phyloP scores from a whole-genome alignment of 2,888 invertebrate species.

The Lycocerus yunnanus region DNA sequence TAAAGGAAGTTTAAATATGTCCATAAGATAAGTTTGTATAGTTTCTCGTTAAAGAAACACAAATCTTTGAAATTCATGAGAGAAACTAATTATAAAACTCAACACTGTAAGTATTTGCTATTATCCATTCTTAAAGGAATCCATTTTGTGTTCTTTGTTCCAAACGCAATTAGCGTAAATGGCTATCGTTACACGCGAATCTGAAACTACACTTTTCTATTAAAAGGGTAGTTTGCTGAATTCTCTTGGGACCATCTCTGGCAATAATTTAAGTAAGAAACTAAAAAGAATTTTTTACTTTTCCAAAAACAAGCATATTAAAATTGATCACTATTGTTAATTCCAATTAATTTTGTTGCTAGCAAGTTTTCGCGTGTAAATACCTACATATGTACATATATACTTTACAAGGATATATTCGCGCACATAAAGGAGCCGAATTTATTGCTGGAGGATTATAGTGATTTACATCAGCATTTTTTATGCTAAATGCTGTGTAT shows the following conservation, averaged over 20 bases:
- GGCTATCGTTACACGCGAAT: slow-evolving; percentile 49
- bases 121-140: slow-evolving; percentile 32
- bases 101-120: slow-evolving; percentile 22
- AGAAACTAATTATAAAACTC: slow-evolving; percentile 30
- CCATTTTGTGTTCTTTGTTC: slow-evolving; percentile 42
- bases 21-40: background rate
- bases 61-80: slow-evolving; percentile 23
- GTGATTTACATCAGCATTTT: background rate
- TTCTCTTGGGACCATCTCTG: slow-evolving; percentile 27
- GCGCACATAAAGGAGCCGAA: background rate
- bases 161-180: slow-evolving; percentile 49
- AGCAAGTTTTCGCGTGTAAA: too few species aligned
- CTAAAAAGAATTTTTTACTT: slow-evolving; percentile 7
- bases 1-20: background rate
- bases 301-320: slow-evolving; percentile 1
- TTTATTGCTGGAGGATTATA: background rate
- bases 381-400: background rate
- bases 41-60: background rate
- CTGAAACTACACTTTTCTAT: slow-evolving; percentile 49
- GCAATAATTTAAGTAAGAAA: slow-evolving; percentile 16
- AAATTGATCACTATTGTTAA: background rate
- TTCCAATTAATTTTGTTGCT: background rate
- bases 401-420: background rate
- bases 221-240: slow-evolving; percentile 38
- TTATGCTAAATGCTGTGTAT: background rate